Percentiles rank a stretch among this genome's conserved stretches.
phyloP scores from a whole-genome alignment of 2,113 vertebrate species.

The Myocastor coypus region DNA sequence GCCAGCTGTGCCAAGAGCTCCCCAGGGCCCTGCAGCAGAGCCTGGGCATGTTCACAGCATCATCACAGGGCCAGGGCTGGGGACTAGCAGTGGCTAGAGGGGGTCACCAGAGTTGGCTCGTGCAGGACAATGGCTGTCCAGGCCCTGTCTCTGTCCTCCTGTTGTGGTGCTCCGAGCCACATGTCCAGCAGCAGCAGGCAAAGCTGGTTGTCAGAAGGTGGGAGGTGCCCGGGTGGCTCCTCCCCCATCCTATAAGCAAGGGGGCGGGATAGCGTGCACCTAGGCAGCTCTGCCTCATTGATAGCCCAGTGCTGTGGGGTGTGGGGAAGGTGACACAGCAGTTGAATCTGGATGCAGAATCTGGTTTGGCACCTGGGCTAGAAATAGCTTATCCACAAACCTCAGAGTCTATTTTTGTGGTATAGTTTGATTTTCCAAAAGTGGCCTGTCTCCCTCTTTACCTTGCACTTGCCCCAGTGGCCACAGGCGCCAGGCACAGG shows the following conservation, averaged over 20 bases:
- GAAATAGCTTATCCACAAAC: conserved; percentile 72
- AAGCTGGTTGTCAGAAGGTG: neutral
- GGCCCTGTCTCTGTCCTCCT: neutral
- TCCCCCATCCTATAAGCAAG: neutral
- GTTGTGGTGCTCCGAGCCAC: neutral
- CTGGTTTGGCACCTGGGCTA: conserved; percentile 53
- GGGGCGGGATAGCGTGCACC: neutral
- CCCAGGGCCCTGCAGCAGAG: neutral
- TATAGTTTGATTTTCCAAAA: conserved; percentile 68
- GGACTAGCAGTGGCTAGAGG: neutral
- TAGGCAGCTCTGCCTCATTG: neutral
- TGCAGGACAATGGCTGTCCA: neutral
- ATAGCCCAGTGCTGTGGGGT: rapidly evolving
- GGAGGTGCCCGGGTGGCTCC: neutral
- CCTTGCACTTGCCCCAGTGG: neutral
- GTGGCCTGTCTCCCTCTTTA: conserved; percentile 28
- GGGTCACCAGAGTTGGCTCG: neutral
- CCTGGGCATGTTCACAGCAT: neutral
- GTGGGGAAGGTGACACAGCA: rapidly evolving
- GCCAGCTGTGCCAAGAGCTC: neutral
- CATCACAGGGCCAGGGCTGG: neutral
- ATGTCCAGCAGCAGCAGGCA: rapidly evolving
- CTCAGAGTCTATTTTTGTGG: conserved; percentile 66
- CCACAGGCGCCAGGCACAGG: neutral
- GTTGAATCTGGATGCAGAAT: conserved; percentile 41